Base-by-base conservation (phyloP, 2,797 vertebrate species). In the Neosilurus mollespiculum region DNA sequence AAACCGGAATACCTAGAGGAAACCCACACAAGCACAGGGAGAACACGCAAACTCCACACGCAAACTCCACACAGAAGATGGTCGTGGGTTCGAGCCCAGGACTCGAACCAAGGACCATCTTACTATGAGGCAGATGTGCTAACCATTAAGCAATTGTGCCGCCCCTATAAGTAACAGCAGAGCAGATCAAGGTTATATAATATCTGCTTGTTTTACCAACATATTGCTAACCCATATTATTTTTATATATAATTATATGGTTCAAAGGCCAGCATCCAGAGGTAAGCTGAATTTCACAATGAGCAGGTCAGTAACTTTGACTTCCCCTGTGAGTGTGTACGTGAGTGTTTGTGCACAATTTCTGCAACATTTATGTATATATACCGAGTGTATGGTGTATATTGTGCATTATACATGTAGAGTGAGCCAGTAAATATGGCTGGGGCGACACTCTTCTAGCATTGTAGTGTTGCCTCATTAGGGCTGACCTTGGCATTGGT, bases 401-500 rank as follows among this genome's bases (percentile, higher is more conserved):
- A 58, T 61, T 53, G 51, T 84, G 53, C 81, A 77, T 84, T 87
- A 75, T 76, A 76, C 83, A 78, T 82, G 87, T 83, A 86, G 77
- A 83, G 82, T 72, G 65, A 82, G 80, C 71, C 54, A 70, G 43
- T 77, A 84, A 82, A 85, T 91, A 91, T 88, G 89, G 80, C 88
- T 92, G 88, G 79, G 67, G 56, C 71, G 78, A 85, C 82, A 89
- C 69, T 84, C 64, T 86, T 81, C 82, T 85, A 78, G 85, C 89
- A 93, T 89, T 89, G 92, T 83, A 88, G 64, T 86, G 81, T 89
- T 87, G 88, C 90, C 95, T 96, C 89, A 93, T 96, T 96, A 96
- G 93, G 7, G 90, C 92, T 94, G 95, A 96, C 95, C 95, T 94
- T 94, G 93, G 94, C 94, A 92, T 86, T 61, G 89, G 91, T 82